Conservation (phyloP, 2,888 invertebrate genomes). For the Lepidocyrtoides sp. region DNA sequence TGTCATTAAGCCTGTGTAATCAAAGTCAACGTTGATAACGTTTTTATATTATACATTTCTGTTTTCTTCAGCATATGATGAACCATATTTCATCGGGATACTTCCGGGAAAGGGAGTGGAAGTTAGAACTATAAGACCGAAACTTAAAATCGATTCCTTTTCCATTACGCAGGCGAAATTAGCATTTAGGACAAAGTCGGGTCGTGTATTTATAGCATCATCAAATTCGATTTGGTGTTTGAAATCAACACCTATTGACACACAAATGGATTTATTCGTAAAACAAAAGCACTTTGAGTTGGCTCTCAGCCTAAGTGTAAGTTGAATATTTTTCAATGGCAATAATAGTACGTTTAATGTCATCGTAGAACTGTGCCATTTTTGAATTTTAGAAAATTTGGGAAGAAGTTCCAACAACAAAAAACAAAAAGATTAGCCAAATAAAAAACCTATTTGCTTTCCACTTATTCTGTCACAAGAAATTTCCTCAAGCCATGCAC, state of each 20-base stretch:
- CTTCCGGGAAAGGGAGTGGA: slow-evolving; percentile 92
- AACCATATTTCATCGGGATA: slow-evolving; percentile 96
- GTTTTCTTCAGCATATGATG: slow-evolving; percentile 97
- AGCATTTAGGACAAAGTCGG: slow-evolving; percentile 92
- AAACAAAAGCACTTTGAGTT: slow-evolving; percentile 97
- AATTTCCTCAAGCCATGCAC: slow-evolving; percentile 96
- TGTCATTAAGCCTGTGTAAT: no score
- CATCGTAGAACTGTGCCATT: no score
- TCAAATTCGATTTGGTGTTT: slow-evolving; percentile 96
- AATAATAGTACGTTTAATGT: no score
- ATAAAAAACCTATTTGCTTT: slow-evolving; percentile 97
- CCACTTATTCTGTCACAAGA: slow-evolving; percentile 95
- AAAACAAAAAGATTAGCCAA: slow-evolving; percentile 92
- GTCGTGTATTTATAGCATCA: slow-evolving; percentile 95
- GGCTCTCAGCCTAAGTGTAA: slow-evolving; percentile 95
- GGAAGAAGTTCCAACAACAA: slow-evolving; percentile 93
- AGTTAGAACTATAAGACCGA: slow-evolving; percentile 94
- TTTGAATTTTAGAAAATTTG: slow-evolving; percentile 91
- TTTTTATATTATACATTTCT: no score
- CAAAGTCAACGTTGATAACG: no score
- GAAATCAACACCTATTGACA: slow-evolving; percentile 92
- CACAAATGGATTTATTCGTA: slow-evolving; percentile 94
- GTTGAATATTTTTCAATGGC: neutral
- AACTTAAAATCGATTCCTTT: slow-evolving; percentile 93
- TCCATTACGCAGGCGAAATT: slow-evolving; percentile 88